Evolutionary conservation across 2,888 invertebrate genomes (phyloP).

Genomic region (Volucella bombylans): DNA sequence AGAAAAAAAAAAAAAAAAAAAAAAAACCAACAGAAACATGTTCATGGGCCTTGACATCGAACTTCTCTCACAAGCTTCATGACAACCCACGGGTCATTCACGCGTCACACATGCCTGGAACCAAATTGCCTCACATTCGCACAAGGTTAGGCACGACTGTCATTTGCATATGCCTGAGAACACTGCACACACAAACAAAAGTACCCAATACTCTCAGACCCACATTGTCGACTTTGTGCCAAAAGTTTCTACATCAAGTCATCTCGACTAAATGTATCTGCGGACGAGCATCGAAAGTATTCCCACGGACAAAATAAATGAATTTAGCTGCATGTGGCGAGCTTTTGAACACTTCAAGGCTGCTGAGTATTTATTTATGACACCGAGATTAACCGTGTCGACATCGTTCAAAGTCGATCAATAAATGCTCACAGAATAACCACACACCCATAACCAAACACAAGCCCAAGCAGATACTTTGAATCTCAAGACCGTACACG

Average conservation of each 20-base stretch:
- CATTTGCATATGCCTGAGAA: no score
- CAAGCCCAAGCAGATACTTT: not conserved
- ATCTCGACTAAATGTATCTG: not conserved
- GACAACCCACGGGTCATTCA: no score
- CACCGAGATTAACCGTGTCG: constrained; percentile 11
- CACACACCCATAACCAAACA: not conserved
- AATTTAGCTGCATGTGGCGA: constrained; percentile 36
- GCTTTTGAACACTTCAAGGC: constrained; percentile 39
- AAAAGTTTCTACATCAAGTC: constrained; percentile 5
- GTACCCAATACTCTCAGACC: no score
- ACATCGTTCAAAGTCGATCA: not conserved
- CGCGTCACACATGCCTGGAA: no score
- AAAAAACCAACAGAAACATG: no score
- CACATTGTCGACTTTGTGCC: not conserved
- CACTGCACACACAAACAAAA: no score
- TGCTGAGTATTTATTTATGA: constrained; percentile 34
- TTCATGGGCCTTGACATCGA: no score
- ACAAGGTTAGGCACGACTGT: no score
- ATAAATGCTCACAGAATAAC: not conserved
- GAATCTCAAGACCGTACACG: constrained; percentile 18
- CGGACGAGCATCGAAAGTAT: not conserved
- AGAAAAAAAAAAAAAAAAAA: no score
- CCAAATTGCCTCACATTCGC: no score
- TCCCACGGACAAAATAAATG: constrained; percentile 11
- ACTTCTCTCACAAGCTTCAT: no score